These are phyloP conservation scores for Pyralis farinalis DNA, from an alignment of 2,888 invertebrate species.

Conservation along the genomic window DNA sequence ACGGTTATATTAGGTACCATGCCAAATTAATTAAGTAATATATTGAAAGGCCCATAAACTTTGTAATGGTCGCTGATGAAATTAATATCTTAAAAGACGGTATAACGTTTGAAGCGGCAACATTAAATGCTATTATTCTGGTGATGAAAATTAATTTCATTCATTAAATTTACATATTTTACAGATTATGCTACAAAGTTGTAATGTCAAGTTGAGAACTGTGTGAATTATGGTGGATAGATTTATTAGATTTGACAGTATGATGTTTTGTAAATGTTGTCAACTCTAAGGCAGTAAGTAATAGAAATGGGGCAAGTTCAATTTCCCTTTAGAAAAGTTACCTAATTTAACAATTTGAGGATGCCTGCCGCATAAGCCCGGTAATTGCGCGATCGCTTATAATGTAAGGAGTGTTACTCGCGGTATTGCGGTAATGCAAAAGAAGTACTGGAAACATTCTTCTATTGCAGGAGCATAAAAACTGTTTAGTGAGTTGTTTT, in stretches of 20 bases:
- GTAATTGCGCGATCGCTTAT: too few relatives aligned
- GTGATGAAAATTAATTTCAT: constrained; percentile 36
- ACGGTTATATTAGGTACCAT: constrained; percentile 26
- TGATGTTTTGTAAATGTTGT: too few relatives aligned
- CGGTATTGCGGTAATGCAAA: too few relatives aligned
- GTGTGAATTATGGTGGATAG: constrained; percentile 6
- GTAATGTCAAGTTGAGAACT: constrained; percentile 19
- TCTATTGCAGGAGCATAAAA: too few relatives aligned
- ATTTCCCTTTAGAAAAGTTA: too few relatives aligned
- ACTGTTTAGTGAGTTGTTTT: too few relatives aligned
- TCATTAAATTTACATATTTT: constrained; percentile 33
- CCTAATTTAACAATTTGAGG: too few relatives aligned
- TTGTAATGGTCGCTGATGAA: constrained; percentile 41
- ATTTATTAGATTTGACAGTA: background rate
- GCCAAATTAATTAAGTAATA: constrained; percentile 45
- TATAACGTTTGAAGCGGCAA: constrained; percentile 30
- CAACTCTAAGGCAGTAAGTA: too few relatives aligned
- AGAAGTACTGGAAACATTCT: too few relatives aligned
- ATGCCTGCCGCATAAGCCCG: too few relatives aligned
- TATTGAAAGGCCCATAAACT: constrained; percentile 46
- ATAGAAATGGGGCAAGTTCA: too few relatives aligned
- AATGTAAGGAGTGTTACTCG: too few relatives aligned
- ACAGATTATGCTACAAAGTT: constrained; percentile 23
- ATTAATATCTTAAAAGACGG: constrained; percentile 41
- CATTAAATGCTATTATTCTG: constrained; percentile 39